A percentile compares a stretch with the other conserved stretches of the same genome.
Conservation (phyloP, 2,797 vertebrate species). For the Fringilla coelebs region DNA sequence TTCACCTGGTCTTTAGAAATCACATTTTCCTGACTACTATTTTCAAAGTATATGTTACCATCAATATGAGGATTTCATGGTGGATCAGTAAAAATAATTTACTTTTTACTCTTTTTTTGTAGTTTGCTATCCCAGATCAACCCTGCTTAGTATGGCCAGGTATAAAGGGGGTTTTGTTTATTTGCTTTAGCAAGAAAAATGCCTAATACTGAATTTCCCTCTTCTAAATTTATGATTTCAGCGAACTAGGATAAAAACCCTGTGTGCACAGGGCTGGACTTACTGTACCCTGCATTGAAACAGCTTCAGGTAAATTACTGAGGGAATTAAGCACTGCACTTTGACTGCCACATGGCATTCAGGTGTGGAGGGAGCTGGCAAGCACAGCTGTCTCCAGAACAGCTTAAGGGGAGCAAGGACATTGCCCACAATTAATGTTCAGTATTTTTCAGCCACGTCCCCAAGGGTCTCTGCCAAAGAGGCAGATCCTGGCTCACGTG, state of each 20-base stretch:
- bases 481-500: background rate
- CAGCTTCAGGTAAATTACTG: background rate
- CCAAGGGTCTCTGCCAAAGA: background rate
- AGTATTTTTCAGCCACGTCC: background rate
- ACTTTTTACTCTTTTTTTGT: background rate
- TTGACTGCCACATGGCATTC: background rate
- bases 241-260: background rate
- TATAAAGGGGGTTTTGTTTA: rapidly evolving
- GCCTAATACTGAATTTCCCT: background rate
- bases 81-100: background rate
- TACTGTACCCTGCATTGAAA: background rate
- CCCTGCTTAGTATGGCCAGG: too few species aligned
- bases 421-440: background rate
- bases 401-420: background rate
- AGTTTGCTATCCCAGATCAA: background rate
- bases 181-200: background rate
- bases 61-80: background rate
- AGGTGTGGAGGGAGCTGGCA: background rate
- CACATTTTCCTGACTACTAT: background rate
- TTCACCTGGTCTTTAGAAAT: background rate
- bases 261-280: background rate
- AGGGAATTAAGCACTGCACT: background rate
- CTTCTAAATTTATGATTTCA: background rate
- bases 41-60: background rate
- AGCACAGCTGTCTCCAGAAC: background rate